Evolutionary conservation across 1,140 invertebrate genomes (phyloP).

Genomic region (Polypedilum vanderplanki): DNA sequence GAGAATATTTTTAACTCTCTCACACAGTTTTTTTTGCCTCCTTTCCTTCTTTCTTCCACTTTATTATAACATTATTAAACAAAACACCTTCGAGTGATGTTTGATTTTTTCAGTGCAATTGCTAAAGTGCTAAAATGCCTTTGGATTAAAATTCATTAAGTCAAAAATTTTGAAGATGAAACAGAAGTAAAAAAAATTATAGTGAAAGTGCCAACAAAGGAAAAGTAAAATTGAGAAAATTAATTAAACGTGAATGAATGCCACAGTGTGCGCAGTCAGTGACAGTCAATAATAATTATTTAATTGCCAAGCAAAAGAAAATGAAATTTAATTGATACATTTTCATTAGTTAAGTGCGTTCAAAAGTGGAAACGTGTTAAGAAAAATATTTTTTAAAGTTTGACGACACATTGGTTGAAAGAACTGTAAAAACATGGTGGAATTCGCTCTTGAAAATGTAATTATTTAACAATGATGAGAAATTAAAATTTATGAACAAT

Average conservation of each 20-base stretch:
- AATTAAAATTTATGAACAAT: conserved; percentile 28
- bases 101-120: conserved; percentile 28
- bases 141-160: too few species aligned
- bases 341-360: too few species aligned
- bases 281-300: too few species aligned
- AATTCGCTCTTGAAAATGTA: conserved; percentile 46
- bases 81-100: conserved; percentile 28
- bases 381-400: background rate
- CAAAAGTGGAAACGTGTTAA: conserved; percentile 10
- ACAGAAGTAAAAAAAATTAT: too few species aligned
- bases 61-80: conserved; percentile 29
- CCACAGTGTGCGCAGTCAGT: too few species aligned
- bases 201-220: too few species aligned
- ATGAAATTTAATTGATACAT: too few species aligned
- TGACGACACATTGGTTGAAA: background rate
- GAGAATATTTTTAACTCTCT: conserved; percentile 24
- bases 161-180: too few species aligned
- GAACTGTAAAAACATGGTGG: conserved; percentile 41
- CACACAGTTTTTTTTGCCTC: background rate
- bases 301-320: too few species aligned
- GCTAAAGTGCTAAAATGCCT: background rate
- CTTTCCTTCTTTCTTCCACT: conserved; percentile 8
- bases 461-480: conserved; percentile 28
- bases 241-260: too few species aligned
- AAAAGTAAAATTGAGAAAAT: too few species aligned